Conservation (phyloP, 2,888 invertebrate genomes). For the Lissocephala sabroskyi region DNA sequence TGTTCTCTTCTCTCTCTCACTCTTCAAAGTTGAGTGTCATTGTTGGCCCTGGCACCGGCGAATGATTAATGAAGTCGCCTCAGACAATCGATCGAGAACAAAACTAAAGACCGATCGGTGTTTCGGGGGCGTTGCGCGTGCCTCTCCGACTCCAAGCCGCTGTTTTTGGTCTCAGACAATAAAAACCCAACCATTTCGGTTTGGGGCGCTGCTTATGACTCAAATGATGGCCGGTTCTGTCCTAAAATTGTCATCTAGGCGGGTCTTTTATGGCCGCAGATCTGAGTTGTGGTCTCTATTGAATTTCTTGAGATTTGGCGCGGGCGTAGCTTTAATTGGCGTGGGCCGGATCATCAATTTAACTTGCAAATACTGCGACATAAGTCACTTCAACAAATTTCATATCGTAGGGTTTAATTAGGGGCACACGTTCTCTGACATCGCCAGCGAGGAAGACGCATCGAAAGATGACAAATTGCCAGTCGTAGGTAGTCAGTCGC, state of each 20-base stretch:
- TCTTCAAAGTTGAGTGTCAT: no score
- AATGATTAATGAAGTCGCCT: conserved; percentile 39
- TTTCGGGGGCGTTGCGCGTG: conserved; percentile 3
- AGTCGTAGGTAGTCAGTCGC: no score
- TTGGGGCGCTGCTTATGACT: background rate
- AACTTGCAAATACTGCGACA: background rate
- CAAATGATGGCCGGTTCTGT: background rate
- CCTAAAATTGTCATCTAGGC: background rate
- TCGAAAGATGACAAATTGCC: no score
- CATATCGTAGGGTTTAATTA: background rate
- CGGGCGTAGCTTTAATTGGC: conserved; percentile 40
- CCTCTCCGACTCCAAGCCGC: background rate
- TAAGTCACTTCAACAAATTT: background rate
- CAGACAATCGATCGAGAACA: conserved; percentile 13
- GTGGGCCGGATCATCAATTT: conserved; percentile 45
- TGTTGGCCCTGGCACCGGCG: conserved; percentile 38
- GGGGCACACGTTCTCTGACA: background rate
- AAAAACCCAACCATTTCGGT: background rate
- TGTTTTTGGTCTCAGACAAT: conserved; percentile 19
- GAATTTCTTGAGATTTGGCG: background rate
- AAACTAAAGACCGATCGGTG: background rate
- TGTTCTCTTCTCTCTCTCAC: no score
- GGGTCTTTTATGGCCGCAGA: no score
- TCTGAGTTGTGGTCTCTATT: no score
- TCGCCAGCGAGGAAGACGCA: no score